Evolutionary conservation across 1,140 invertebrate species (phyloP).

Genomic region (Drosophila ambigua): DNA sequence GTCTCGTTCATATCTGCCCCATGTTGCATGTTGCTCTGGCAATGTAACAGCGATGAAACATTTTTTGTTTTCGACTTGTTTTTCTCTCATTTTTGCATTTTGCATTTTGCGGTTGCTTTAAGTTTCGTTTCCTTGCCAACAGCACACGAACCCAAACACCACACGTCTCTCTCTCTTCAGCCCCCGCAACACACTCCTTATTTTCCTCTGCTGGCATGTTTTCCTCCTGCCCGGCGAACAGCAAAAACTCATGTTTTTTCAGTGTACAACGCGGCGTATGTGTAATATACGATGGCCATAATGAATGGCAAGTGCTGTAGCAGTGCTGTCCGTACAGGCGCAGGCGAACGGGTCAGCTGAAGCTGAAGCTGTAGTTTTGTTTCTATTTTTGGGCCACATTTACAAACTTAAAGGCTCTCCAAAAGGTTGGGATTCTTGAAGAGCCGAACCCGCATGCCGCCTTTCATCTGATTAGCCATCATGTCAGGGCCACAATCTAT

Average conservation of each 20-base stretch:
- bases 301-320: conserved; percentile 27
- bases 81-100: conserved; percentile 2
- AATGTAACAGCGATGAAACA: conserved; percentile 46
- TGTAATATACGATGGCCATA: conserved; percentile 48
- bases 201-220: too few species aligned
- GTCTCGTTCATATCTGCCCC: conserved; percentile 54
- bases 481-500: background rate
- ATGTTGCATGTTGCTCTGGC: conserved; percentile 56
- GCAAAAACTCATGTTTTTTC: conserved; percentile 42
- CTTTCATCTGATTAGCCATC: conserved; percentile 47
- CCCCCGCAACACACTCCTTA: too few species aligned
- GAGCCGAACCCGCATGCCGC: conserved; percentile 19
- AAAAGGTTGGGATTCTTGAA: background rate
- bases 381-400: conserved; percentile 4
- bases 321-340: conserved; percentile 3
- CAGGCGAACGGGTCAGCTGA: conserved; percentile 12
- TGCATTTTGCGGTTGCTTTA: conserved; percentile 21
- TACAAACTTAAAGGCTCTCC: conserved; percentile 16
- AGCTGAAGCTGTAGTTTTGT: conserved; percentile 16
- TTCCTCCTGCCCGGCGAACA: conserved; percentile 23
- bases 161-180: too few species aligned
- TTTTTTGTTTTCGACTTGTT: conserved; percentile 23
- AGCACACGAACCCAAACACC: too few species aligned
- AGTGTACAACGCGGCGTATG: conserved; percentile 59
- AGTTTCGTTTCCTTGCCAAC: conserved; percentile 12